Percentiles rank a stretch among this genome's conserved stretches.
Conservation (phyloP, 2,888 invertebrate genomes). For the Empis livida region DNA sequence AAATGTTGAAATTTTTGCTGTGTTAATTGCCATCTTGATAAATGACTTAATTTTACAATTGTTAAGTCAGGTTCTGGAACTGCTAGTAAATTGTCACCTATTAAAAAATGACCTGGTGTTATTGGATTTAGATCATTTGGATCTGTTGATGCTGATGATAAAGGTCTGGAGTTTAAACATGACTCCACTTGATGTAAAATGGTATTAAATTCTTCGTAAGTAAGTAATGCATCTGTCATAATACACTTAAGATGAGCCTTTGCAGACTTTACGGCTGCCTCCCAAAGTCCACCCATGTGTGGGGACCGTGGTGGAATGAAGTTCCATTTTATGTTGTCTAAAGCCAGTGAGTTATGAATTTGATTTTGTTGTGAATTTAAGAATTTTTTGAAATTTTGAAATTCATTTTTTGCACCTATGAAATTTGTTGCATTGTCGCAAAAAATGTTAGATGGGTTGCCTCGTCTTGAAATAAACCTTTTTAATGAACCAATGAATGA, state of each 20-base stretch:
- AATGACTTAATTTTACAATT: constrained; percentile 5
- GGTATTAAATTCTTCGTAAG: not conserved
- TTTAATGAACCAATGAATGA: constrained; percentile 10
- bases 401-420: not conserved
- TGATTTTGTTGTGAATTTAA: not conserved
- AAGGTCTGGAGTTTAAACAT: not conserved
- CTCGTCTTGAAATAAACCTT: constrained; percentile 9
- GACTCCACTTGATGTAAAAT: not conserved
- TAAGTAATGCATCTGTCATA: not conserved
- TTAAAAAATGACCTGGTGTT: constrained; percentile 9
- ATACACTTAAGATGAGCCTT: constrained; percentile 8
- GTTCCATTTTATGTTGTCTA: constrained; percentile 5
- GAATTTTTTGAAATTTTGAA: not conserved
- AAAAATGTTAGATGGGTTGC: constrained; percentile 8
- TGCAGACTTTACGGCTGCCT: constrained; percentile 9
- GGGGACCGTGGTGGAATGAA: constrained; percentile 12
- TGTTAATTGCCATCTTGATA: constrained; percentile 1
- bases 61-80: constrained; percentile 8
- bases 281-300: constrained; percentile 12
- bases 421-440: no score
- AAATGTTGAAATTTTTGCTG: not conserved
- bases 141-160: not conserved
- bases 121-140: constrained; percentile 1
- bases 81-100: constrained; percentile 1
- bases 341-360: not conserved